Evolutionary conservation across 2,797 vertebrate genomes (phyloP), one percentile per base, ranked within the genome.

Genomic region (Cuniculus paca): DNA sequence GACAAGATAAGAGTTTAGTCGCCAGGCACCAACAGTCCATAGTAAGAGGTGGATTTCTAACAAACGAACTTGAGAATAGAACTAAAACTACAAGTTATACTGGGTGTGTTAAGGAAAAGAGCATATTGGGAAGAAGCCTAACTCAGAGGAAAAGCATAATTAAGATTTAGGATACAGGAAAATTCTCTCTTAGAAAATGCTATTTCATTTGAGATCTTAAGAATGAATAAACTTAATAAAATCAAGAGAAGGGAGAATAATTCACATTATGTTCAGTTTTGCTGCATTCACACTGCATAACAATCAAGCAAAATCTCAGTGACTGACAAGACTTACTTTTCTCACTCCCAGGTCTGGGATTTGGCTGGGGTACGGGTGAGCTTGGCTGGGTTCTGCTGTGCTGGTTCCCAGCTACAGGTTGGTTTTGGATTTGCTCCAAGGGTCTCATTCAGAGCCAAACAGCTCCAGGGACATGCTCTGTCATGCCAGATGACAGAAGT

Each of bases 11-110:
- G 22, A 2, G 0, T 88, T 95, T 39, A 42, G 0, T 10, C 22
- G 70, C n/a, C 48, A 45, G 72, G 9, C 31, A 9, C 6, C 36
- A 34, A 84, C 20, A 52, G 48, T 63, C 79, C 42, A 54, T 4
- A 85, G 28, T 13, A 42, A n/a, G 14, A 63, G 26, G 20, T 85
- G 11, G 19, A 42, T 75, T 92, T 84, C 63, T 81, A 85, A 94
- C 42, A 85, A 96, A 90, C 42, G 12, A 68, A 81, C 17, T 39
- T 88, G n/a, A 60, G 95, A 91, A 89, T 72, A 93, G 60, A 94
- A 24, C 60, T 95, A 34, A 61, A 90, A 75, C 65, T 20, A 54
- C 52, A 81, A 90, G 75, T 50, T 61, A 36, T 0, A 70, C 36
- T 24, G 31, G 22, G 12, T 74, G 12, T 39, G 61, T 61, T 54